phyloP scores from a whole-genome alignment of 2,113 vertebrate species.

The Rhipidura dahli region DNA sequence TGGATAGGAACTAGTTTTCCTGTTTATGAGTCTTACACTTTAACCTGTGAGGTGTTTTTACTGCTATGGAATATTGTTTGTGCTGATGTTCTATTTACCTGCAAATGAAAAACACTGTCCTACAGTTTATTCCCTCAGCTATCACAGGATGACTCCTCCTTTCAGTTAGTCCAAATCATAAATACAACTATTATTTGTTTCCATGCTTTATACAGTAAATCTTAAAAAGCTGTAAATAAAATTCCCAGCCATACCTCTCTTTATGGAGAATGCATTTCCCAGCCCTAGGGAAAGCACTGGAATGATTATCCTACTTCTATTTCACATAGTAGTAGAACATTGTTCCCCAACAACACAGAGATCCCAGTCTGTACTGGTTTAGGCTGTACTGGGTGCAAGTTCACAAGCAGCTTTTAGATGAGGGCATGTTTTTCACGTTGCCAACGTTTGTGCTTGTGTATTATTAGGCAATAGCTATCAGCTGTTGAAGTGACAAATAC shows the following conservation, averaged over 20 bases:
- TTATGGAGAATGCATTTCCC: neutral
- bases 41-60: neutral
- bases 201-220: neutral
- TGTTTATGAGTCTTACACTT: neutral
- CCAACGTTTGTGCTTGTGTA: neutral
- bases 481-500: neutral
- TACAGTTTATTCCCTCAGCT: neutral
- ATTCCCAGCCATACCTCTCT: neutral
- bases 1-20: neutral
- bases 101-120: neutral
- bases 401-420: neutral
- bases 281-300: neutral
- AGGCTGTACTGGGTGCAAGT: neutral
- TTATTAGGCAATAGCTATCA: neutral
- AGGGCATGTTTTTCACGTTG: neutral
- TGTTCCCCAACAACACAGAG: neutral
- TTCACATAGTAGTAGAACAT: neutral
- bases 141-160: neutral
- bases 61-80: neutral
- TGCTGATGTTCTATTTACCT: neutral
- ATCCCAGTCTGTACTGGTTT: neutral
- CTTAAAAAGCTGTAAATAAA: neutral
- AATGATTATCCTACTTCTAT: neutral
- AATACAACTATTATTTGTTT: neutral
- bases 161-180: neutral